Conservation (phyloP, 2,888 invertebrate species). For the Microplitis deprimator region DNA sequence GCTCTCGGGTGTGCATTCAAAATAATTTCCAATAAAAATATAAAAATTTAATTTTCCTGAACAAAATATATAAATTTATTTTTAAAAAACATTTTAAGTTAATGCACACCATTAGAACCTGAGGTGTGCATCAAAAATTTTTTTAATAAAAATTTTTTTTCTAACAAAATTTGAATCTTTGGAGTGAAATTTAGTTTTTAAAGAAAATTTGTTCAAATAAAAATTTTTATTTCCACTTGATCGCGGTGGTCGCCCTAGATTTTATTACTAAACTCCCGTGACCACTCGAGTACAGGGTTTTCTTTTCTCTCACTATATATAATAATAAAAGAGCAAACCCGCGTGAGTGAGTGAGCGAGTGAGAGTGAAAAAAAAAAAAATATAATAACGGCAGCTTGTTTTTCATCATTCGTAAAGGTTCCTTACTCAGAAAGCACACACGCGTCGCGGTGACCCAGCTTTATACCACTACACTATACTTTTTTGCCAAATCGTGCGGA, state of each 20-base stretch:
- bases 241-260: slow-evolving; percentile 53
- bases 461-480: slow-evolving; percentile 50
- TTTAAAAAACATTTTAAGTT: too few species aligned
- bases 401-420: slow-evolving; percentile 52
- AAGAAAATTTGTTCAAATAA: background rate
- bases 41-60: too few species aligned
- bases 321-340: slow-evolving; percentile 41
- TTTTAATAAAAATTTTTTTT: too few species aligned
- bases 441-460: slow-evolving; percentile 53
- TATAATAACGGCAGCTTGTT: slow-evolving; percentile 53
- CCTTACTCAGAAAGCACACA: slow-evolving; percentile 50
- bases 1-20: too few species aligned
- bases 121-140: too few species aligned
- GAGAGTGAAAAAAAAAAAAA: slow-evolving; percentile 35
- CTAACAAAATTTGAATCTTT: too few species aligned
- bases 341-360: background rate
- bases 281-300: slow-evolving; percentile 42
- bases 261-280: slow-evolving; percentile 47
- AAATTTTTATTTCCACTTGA: slow-evolving; percentile 59
- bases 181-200: too few species aligned
- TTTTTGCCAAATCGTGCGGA: slow-evolving; percentile 70
- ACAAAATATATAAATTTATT: too few species aligned
- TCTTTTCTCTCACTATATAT: slow-evolving; percentile 35
- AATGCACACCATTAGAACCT: too few species aligned
- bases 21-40: too few species aligned